Evolutionary conservation across 1,140 invertebrate genomes (phyloP), one percentile per base, ranked within the genome.

Genomic region (Drosophila parabipectinata): DNA sequence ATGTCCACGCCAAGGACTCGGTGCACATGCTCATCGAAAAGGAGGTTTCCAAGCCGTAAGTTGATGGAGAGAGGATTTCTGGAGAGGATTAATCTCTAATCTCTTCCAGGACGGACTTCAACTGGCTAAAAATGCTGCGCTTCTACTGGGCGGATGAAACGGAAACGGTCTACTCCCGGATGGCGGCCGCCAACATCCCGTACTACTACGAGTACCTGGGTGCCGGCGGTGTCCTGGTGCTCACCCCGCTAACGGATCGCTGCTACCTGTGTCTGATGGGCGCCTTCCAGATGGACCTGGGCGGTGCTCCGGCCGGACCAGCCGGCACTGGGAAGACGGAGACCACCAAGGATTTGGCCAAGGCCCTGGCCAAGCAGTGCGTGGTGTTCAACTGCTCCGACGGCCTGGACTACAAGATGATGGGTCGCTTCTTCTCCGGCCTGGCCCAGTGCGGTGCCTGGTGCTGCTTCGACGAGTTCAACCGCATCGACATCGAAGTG

Each of bases 151-250:
- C 96, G 48, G 93, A 95, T 1, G 94, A 95, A 15, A 93, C 96
- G 0, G 95, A 97, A 91, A 95, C 95, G 89, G 97, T 96, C 67
- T 94, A 97, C 1, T 94, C 94, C 0, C 94, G 95, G 73, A 96
- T 97, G 95, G 95, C 96, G 0, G 96, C 94, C 67, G 94, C 95
- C 1, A 93, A 95, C 80, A 95, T 98, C 79, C 93, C 95, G 28
- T 99, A 98, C 87, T 97, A 97, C 5, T 98, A 98, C 90, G 98
- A 99, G 92, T 99, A 98, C 92, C 92, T 98, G 14, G 97, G 97
- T 1, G 97, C 97, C 52, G 95, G 95, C 56, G 95, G 95, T 82
- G 94, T 96, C 64, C 93, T 97, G 12, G 96, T 96, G 0, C 94
- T 96, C n/a, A 97, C 96, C 1, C 96, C 96, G 0, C 90, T 96